A percentile compares a stretch with the other conserved stretches of the same genome.
Conservation (phyloP, 1,140 invertebrate species). For the Leptopilina clavipes region DNA sequence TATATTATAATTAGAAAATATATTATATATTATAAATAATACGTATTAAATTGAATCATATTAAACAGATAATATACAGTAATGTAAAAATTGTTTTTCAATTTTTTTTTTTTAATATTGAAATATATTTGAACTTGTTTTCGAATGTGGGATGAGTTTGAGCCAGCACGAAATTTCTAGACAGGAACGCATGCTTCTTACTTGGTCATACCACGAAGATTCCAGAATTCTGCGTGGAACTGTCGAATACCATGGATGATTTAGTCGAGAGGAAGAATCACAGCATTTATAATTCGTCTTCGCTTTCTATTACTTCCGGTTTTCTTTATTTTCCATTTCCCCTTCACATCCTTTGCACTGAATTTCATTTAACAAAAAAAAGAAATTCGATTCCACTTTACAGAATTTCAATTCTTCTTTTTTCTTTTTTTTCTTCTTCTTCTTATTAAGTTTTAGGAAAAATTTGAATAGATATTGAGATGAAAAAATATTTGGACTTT, state of each 20-base stretch:
- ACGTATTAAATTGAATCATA: no score
- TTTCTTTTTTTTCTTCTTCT: neutral
- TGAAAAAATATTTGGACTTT: no score
- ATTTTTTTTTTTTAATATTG: no score
- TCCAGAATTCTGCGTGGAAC: slow-evolving; percentile 4
- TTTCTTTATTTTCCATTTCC: slow-evolving; percentile 4
- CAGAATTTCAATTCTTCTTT: no score
- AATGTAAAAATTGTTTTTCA: no score
- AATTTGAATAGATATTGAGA: no score
- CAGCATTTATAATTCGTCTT: slow-evolving; percentile 21
- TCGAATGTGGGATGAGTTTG: neutral
- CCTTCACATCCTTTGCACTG: neutral
- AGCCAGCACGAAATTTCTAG: neutral
- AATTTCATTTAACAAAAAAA: neutral
- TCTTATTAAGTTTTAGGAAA: no score
- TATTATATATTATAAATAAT: no score
- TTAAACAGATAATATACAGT: no score
- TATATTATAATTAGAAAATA: no score
- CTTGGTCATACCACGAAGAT: neutral
- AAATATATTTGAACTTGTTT: neutral
- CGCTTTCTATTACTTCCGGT: neutral
- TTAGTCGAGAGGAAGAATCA: neutral
- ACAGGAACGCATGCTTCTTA: neutral
- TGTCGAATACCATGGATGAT: neutral
- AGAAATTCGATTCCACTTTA: neutral